A percentile compares a stretch with the other conserved stretches of the same genome.
Conservation (phyloP, 2,797 vertebrate genomes). For the Galagoides demidoff region DNA sequence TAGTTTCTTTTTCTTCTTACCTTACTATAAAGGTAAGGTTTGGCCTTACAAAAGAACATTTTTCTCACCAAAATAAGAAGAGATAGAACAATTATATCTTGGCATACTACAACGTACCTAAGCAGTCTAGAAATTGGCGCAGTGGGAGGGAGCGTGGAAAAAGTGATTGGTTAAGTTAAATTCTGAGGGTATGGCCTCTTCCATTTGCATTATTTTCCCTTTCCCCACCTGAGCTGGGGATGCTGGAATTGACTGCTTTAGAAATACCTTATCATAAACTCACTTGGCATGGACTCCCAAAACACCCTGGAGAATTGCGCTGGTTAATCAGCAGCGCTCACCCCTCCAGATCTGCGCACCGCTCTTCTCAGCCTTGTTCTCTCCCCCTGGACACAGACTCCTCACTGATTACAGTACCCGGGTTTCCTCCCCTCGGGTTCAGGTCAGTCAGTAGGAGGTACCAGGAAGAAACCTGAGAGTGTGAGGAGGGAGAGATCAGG, state of each 20-base stretch:
- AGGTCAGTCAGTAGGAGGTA: background rate
- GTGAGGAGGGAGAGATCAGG: background rate
- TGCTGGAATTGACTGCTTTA: background rate
- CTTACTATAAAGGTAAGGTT: constrained; percentile 17
- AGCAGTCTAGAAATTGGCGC: background rate
- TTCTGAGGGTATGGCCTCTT: background rate
- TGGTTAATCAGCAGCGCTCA: background rate
- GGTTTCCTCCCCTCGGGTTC: background rate
- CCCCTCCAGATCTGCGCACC: background rate
- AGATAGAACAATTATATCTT: background rate
- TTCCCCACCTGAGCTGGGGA: background rate
- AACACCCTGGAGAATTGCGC: background rate
- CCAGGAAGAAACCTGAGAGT: background rate
- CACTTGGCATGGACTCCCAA: background rate
- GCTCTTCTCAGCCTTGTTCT: background rate
- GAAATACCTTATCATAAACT: background rate
- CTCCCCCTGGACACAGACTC: background rate
- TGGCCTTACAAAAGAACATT: background rate
- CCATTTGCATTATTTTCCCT: background rate
- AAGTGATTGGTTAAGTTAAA: background rate
- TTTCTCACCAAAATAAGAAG: background rate
- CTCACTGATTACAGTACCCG: background rate
- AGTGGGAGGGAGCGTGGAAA: background rate
- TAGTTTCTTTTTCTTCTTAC: background rate
- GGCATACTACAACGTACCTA: background rate